Conservation (phyloP, 2,113 vertebrate species). For the Caracal caracal region DNA sequence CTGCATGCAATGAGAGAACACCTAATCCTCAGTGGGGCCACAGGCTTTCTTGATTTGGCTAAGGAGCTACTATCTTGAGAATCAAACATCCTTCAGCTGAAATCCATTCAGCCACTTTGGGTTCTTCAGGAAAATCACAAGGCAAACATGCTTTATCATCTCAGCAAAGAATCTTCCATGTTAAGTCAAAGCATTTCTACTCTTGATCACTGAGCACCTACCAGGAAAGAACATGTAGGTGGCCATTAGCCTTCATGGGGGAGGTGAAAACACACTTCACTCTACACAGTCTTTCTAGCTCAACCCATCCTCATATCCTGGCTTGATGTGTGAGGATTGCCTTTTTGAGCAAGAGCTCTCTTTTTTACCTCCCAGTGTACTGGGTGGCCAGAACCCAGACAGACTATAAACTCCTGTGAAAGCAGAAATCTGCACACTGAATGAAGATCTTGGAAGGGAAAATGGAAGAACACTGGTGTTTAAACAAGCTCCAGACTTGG, state of each 20-base stretch:
- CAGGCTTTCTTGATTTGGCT: not conserved
- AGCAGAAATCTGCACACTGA: not conserved
- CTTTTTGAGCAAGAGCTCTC: not conserved
- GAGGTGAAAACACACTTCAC: not conserved
- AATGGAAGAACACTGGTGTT: not conserved
- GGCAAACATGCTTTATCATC: not conserved
- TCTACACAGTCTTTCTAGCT: not conserved
- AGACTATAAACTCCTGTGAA: not conserved
- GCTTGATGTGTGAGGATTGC: not conserved
- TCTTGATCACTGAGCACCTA: not conserved
- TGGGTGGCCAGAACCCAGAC: not conserved
- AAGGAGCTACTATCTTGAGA: not conserved
- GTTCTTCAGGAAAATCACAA: slow-evolving; percentile 8
- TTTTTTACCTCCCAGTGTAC: not conserved
- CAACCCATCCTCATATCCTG: not conserved
- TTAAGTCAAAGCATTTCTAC: not conserved
- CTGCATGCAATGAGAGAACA: not conserved
- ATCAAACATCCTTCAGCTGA: not conserved
- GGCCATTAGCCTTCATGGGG: rapidly evolving
- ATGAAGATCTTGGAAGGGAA: not conserved
- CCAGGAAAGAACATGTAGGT: not conserved
- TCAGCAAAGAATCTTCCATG: not conserved
- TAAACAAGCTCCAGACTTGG: not conserved
- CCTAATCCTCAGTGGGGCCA: not conserved
- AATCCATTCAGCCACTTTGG: not conserved